Conservation (phyloP, 92 coral and sea anemone species). For the Heteractis magnifica region DNA sequence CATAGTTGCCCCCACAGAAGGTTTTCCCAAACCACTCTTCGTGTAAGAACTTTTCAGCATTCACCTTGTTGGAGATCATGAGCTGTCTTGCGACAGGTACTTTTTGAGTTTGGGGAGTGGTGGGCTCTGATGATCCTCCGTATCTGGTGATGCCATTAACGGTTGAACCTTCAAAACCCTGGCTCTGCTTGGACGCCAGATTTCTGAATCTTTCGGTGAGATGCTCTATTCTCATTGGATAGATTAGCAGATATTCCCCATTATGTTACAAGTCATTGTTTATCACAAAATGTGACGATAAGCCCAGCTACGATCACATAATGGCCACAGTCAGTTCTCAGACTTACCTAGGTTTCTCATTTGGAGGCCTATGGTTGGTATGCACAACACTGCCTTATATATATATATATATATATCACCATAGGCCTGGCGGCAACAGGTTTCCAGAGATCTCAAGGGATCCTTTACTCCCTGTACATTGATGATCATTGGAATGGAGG, state of each 20-base stretch:
- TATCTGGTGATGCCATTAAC: conserved; percentile 36
- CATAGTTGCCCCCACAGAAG: no score
- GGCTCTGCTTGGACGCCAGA: conserved; percentile 43
- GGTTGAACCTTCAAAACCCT: conserved; percentile 53
- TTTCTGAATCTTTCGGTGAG: conserved; percentile 51
- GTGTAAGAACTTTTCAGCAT: no score
- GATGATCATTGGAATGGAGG: conserved; percentile 39
- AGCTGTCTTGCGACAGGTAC: conserved; percentile 27
- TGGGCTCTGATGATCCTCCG: conserved; percentile 33
- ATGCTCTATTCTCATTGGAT: conserved; percentile 42
- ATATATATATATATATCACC: conserved; percentile 24
- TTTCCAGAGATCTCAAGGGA: background rate
- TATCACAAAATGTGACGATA: conserved; percentile 38
- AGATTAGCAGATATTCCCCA: conserved; percentile 29
- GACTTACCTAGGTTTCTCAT: conserved; percentile 5
- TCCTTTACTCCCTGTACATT: conserved; percentile 29
- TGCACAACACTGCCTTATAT: conserved; percentile 32
- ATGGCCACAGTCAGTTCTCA: background rate
- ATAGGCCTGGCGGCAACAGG: conserved; percentile 21
- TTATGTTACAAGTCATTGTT: conserved; percentile 29
- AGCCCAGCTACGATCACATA: conserved; percentile 58
- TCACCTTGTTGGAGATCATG: background rate
- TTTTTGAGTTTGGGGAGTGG: conserved; percentile 33
- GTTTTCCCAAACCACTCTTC: no score
- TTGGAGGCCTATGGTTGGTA: conserved; percentile 28